Base-by-base conservation (phyloP, 2,113 vertebrate genomes). In the Tyrannus savana region DNA sequence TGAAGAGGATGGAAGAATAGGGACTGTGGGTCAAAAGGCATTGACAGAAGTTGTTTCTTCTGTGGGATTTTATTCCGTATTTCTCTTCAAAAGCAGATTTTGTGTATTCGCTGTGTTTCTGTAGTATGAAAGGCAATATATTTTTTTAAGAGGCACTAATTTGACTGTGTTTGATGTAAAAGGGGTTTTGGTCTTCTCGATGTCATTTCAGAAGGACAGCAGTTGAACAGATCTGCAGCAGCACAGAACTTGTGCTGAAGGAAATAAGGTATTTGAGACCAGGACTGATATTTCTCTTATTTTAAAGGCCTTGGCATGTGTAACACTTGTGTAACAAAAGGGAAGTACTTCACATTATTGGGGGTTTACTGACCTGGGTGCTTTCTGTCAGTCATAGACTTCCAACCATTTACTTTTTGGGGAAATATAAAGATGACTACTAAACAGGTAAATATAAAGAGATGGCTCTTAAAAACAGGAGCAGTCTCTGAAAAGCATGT, bases 41-140 rank as follows among this genome's bases (percentile, higher is more conserved):
- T 47, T 83, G 88, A 15, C 60, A 74, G 68, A 67, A 49, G 35
- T 88, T 93, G 39, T 93, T 92, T 96, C 80, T 77, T 83, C n/a
- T 28, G 80, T 89, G 88, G 63, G 71, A 46, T 91, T 87, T 93
- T 81, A 55, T 74, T 93, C 66, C 17, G 35, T 62, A 33, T 77
- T 75, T 67, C 53, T 86, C 39, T 83, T 66, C 31, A 75, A 62
- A 55, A n/a, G 58, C 41, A 87, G 53, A 10, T 79, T 88, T 90
- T 84, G 47, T 78, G 14, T 94, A 83, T 94, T 89, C 78, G 0
- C 1, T 0, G 37, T 1, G 5, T 79, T 94, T 77, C 59, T 69
- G 25, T 84, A 37, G 33, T 47, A 15, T 35, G 78, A 76, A 66
- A 83, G 50, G n/a, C 63, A 93, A 1, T 31, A 16, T 31, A 76